Base-by-base conservation (phyloP, 2,797 vertebrate species). In the Pangasius macronema region DNA sequence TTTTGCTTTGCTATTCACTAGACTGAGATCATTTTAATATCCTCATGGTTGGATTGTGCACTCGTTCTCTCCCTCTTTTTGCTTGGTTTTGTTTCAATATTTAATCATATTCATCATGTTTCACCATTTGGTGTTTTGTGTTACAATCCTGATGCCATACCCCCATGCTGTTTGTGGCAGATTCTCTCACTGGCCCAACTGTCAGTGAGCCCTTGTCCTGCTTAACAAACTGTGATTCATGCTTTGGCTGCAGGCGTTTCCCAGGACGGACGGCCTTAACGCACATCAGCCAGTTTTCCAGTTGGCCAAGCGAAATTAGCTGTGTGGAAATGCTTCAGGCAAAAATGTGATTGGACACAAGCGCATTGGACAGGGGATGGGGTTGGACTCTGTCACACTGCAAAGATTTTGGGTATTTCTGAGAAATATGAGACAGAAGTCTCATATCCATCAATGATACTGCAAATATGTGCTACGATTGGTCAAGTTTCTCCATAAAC, bases 181-280 rank as follows among this genome's bases (percentile, higher is more conserved):
- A 67, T 70, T 65, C 49, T 30, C 27, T 53, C n/a, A 53, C 61
- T 51, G 46, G n/a, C 46, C 59, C 24, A 3, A 82, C 39, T 46
- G 42, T 82, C 82, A 33, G n/a, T 14, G 63, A 51, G 55, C 46
- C 27, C n/a, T 36, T 53, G 63, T 85, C 55, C 68, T 73, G 83
- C 51, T 75, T 61, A 59, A 75, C 84, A 85, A 61, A 39, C 79
- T 83, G 55, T 87, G 63, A 68, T 83, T 83, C 46, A 36, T 83
- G 63, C 68, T 83, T 70, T 83, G 63, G 82, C 65, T 68, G 63
- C 30, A 83, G 82, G 82, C 82, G 30, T 83, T 83, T 83, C 65
- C 82, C 82, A 70, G 65, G 46, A 70, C 20, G 10, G 46, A 13
- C 11, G 16, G 61, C n/a, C 63, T 67, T 67, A 30, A 82, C 4